These are phyloP conservation scores for Gisinianus flammeolus DNA, from an alignment of 2,888 invertebrate species.

Conservation along the genomic window DNA sequence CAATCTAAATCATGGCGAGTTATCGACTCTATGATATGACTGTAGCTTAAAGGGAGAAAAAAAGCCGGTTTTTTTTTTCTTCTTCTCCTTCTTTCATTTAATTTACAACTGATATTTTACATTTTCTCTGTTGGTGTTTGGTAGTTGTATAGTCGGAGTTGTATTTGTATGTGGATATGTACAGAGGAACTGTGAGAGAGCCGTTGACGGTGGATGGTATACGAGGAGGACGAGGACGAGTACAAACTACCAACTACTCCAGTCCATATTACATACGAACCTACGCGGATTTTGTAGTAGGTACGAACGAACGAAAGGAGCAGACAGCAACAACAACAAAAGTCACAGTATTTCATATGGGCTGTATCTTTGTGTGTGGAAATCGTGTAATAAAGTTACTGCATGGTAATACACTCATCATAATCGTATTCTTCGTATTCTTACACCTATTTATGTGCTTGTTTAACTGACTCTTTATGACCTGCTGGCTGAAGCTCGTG, in stretches of 20 bases:
- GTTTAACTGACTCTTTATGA: constrained; percentile 49
- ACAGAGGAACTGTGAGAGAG: neutral
- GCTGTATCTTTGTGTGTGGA: neutral
- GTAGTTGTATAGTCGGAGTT: neutral
- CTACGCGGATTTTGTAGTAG: neutral
- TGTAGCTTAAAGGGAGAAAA: constrained; percentile 25
- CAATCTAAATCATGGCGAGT: constrained; percentile 37
- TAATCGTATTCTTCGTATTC: constrained; percentile 48
- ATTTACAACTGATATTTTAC: constrained; percentile 40
- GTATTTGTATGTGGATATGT: neutral
- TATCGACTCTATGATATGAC: constrained; percentile 25
- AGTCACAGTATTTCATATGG: neutral
- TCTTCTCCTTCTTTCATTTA: constrained; percentile 18
- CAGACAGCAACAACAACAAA: neutral
- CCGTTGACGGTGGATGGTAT: neutral
- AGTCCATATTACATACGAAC: too few species aligned
- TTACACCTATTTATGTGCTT: constrained; percentile 51
- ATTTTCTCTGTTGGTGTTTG: neutral
- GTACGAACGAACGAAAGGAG: neutral
- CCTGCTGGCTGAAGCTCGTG: constrained; percentile 43
- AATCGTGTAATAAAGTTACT: constrained; percentile 37
- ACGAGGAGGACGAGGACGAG: neutral
- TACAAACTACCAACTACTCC: neutral
- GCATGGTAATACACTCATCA: constrained; percentile 41
- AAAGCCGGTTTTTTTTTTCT: constrained; percentile 32